Evolutionary conservation across 2,888 invertebrate genomes (phyloP).

Genomic region (Pandemis corylana): DNA sequence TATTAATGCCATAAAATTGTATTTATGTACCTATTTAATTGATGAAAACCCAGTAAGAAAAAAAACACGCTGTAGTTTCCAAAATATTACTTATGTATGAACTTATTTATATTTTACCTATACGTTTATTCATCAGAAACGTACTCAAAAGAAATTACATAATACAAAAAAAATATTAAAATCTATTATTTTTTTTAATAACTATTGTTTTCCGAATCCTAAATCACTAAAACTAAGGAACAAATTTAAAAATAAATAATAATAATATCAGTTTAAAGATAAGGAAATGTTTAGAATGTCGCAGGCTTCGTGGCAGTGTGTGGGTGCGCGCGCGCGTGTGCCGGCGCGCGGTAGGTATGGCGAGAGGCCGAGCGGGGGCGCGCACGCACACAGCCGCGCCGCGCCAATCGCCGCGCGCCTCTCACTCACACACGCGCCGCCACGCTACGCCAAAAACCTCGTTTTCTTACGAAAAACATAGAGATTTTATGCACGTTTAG

Average conservation of each 20-base stretch:
- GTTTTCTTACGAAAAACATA: conserved; percentile 67
- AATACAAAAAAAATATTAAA: neutral
- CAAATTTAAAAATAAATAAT: neutral
- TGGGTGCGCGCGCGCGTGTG: conserved; percentile 46
- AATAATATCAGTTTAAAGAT: conserved; percentile 13
- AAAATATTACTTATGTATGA: too few relatives aligned
- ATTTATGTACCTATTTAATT: too few relatives aligned
- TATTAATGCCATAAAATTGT: too few relatives aligned
- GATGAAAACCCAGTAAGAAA: too few relatives aligned
- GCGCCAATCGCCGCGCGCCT: conserved; percentile 73
- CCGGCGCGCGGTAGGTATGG: conserved; percentile 61
- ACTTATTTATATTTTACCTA: too few relatives aligned
- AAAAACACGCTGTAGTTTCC: too few relatives aligned
- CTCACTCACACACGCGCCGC: conserved; percentile 61
- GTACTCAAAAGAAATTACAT: too few relatives aligned
- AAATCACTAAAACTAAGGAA: neutral
- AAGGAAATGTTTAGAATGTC: conserved; percentile 34
- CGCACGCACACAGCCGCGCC: conserved; percentile 63
- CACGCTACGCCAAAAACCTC: conserved; percentile 62
- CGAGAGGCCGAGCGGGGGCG: conserved; percentile 75
- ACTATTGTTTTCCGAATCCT: neutral
- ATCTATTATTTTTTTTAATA: neutral
- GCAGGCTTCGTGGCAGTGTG: conserved; percentile 48
- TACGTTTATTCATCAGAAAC: too few relatives aligned
- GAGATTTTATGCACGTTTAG: conserved; percentile 75